A percentile compares a stretch with the other conserved stretches of the same genome.
phyloP scores from a whole-genome alignment of 1,140 invertebrate species.

The Cryptotermes secundus region DNA sequence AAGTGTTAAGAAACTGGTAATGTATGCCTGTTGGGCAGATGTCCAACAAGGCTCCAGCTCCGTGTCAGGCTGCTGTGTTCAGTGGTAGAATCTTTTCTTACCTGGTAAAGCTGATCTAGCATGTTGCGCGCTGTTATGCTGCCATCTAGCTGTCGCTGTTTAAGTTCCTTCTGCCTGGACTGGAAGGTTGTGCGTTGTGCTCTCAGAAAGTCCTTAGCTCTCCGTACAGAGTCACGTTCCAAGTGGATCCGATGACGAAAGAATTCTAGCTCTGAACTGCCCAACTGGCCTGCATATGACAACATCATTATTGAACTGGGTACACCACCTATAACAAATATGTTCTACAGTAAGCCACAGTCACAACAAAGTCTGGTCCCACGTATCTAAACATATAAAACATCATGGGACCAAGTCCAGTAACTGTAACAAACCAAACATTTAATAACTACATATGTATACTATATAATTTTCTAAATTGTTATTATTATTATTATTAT shows the following conservation, averaged over 20 bases:
- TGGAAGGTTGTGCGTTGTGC: constrained; percentile 57
- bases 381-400: too few species aligned
- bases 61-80: too few species aligned
- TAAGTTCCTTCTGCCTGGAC: constrained; percentile 59
- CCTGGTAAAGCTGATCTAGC: constrained; percentile 63
- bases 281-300: constrained; percentile 34
- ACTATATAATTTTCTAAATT: too few species aligned
- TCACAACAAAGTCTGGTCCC: not conserved
- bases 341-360: not conserved
- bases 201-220: constrained; percentile 68
- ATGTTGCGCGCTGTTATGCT: constrained; percentile 53
- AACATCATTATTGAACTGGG: constrained; percentile 11
- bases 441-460: too few species aligned
- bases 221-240: constrained; percentile 72
- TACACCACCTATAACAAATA: constrained; percentile 19
- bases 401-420: too few species aligned
- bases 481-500: too few species aligned
- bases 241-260: constrained; percentile 75
- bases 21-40: too few species aligned
- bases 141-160: constrained; percentile 53
- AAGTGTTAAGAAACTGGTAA: too few species aligned
- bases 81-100: constrained; percentile 35
- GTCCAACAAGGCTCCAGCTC: too few species aligned
- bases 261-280: constrained; percentile 70
- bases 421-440: too few species aligned